A percentile compares a stretch with the other conserved stretches of the same genome.
Conservation (phyloP, 2,888 invertebrate species). For the Odontocerum albicorne region DNA sequence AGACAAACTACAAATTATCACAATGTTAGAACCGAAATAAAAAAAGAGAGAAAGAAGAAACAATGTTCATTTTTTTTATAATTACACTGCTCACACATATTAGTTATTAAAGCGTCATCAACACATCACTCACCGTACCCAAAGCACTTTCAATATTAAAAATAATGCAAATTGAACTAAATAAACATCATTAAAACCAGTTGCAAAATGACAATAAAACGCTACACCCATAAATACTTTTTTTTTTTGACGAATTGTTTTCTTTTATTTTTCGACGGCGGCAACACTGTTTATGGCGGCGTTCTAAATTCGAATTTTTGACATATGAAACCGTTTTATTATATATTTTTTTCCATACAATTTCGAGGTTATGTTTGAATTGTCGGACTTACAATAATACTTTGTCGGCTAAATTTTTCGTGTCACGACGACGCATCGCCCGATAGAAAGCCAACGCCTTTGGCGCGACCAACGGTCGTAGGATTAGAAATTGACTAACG, state of each 20-base stretch:
- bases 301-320: background rate
- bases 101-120: background rate
- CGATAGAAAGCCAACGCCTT: constrained; percentile 13
- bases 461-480: constrained; percentile 19
- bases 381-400: constrained; percentile 16
- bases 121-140: constrained; percentile 11
- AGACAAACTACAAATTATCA: background rate
- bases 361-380: background rate
- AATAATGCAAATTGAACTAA: background rate
- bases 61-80: background rate
- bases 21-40: background rate
- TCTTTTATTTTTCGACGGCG: background rate
- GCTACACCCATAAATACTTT: background rate
- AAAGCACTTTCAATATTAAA: constrained; percentile 1
- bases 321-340: background rate
- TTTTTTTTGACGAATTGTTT: no score
- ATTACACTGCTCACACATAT: background rate
- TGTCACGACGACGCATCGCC: constrained; percentile 18
- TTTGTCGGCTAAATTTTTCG: constrained; percentile 13
- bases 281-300: background rate
- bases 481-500: constrained; percentile 7
- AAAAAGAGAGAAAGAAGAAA: constrained; percentile 9
- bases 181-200: background rate
- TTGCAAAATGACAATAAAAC: background rate
- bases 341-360: background rate